Evolutionary conservation across 1,140 invertebrate genomes (phyloP), one percentile per base, ranked within the genome.

Genomic region (Heliothis virescens): DNA sequence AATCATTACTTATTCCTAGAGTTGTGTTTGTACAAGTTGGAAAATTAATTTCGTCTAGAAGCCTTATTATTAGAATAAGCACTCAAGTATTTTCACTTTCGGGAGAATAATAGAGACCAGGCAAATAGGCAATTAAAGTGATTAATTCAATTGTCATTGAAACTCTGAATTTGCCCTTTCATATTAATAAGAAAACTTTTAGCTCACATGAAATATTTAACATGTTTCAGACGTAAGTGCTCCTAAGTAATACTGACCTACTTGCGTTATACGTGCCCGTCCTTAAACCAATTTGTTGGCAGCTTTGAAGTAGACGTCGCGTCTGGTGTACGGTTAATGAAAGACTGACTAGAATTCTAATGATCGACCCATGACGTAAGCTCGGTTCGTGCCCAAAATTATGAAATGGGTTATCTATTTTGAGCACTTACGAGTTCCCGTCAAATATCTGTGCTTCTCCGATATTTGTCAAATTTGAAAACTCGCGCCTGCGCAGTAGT

Each of bases 241-340:
- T 59, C 11, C 60, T 41, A 16, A 1, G 15, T 41, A 34, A 11
- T 26, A 9, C 47, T 69, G 65, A 69, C 65, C 65, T 50, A 69
- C 65, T 69, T 69, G 65, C 48, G 18, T 52, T 29, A 15, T 16
- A 69, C 65, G 65, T 69, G 65, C 47, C 21, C 11, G 65, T 63
- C 65, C 65, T 69, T 69, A 69, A 69, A 52, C 65, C 65, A 52
- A 69, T 69, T 69, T 69, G 65, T 69, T 69, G 65, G 48, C 65
- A 69, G 65, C 65, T 69, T 69, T 69, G 18, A 69, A 69, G 3
- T 18, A 52, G 65, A 69, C 65, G 65, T 48, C 41, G 62, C 7
- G 21, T 53, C 47, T 13, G 15, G 26, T 52, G 47, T 69, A 53
- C 65, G 65, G 16, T 53, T 69, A 69, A 69, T 69, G 21, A 21